A percentile compares a stretch with the other conserved stretches of the same genome.
phyloP scores from a whole-genome alignment of 2,797 vertebrate species.

The Echiichthys vipera region DNA sequence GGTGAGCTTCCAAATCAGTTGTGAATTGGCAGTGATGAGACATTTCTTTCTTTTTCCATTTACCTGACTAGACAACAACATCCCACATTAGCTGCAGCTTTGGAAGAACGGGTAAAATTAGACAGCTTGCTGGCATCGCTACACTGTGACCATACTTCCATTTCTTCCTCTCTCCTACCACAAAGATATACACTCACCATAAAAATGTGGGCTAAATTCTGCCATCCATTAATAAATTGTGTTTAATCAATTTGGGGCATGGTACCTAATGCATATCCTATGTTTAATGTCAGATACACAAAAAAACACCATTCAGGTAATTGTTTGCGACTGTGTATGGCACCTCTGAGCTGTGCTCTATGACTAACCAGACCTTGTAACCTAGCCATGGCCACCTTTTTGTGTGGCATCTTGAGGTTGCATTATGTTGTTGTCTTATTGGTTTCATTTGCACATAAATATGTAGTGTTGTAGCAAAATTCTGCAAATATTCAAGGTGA shows the following conservation, averaged over 20 bases:
- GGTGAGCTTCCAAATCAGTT: constrained; percentile 43
- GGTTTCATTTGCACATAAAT: constrained; percentile 17
- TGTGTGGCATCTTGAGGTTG: not conserved
- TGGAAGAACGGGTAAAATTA: constrained; percentile 26
- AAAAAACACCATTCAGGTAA: not conserved
- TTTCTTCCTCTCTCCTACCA: constrained; percentile 20
- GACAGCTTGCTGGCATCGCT: constrained; percentile 45
- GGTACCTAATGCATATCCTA: not conserved
- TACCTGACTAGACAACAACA: constrained; percentile 29
- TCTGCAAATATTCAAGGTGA: too few relatives aligned
- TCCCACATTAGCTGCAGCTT: constrained; percentile 43
- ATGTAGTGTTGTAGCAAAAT: too few relatives aligned
- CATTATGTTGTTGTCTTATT: not conserved
- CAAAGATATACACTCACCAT: not conserved
- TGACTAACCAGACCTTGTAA: constrained; percentile 10
- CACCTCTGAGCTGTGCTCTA: not conserved
- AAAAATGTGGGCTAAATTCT: constrained; percentile 14
- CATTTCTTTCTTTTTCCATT: constrained; percentile 4
- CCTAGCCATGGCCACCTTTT: not conserved
- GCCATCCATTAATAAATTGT: constrained; percentile 1
- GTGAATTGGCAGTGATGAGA: constrained; percentile 29
- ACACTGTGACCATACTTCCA: constrained; percentile 21
- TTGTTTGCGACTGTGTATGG: not conserved
- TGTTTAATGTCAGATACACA: not conserved
- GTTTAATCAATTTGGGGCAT: constrained; percentile 18